Evolutionary conservation across 2,797 vertebrate genomes (phyloP), one percentile per base, ranked within the genome.

Genomic region (Clarias platycephalus): DNA sequence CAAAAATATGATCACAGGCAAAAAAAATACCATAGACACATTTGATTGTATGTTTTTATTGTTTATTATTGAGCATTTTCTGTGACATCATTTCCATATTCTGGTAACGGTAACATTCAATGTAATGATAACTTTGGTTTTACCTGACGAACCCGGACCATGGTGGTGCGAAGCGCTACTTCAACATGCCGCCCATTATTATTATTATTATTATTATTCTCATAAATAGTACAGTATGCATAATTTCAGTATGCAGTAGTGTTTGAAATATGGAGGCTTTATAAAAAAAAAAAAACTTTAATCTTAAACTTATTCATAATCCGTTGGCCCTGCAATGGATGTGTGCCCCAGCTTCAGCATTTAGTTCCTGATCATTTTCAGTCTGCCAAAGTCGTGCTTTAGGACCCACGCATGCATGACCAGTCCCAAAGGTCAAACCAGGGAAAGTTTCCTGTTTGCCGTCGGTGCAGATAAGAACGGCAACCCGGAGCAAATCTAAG

Each of bases 391-490:
- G 13, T 78, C 44, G 22, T 49, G 62, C 62, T 66, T 80, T 18
- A 66, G 40, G 58, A 20, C 60, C 8, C 60, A 44, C 49, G 16
- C 77, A 49, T 49, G 37, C 2, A 49, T 53, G 62, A 53, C 37
- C 37, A 53, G 78, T 80, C 40, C 62, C 60, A 53, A 49, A 80
- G 16, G 8, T 64, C 77, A 80, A 49, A 49, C 62, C 31, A 66
- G 40, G 12, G 77, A 80, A 80, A 6, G 7, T 26, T 49, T 79
- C 60, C 37, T 28, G n/a, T 80, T 80, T 49, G 60, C 40, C 31
- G 60, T n/a, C 40, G 12, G 77, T 53, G 16, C 16, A 49, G 77
- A 53, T 80, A 28, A 80, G 49, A 28, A 66, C 7, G n/a, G 24
- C 62, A 80, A 16, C 37, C 37, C 60, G 20, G 37, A 63, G 37